A percentile compares a stretch with the other conserved stretches of the same genome.
Conservation (phyloP, 2,888 invertebrate genomes). For the Pandemis heparana region DNA sequence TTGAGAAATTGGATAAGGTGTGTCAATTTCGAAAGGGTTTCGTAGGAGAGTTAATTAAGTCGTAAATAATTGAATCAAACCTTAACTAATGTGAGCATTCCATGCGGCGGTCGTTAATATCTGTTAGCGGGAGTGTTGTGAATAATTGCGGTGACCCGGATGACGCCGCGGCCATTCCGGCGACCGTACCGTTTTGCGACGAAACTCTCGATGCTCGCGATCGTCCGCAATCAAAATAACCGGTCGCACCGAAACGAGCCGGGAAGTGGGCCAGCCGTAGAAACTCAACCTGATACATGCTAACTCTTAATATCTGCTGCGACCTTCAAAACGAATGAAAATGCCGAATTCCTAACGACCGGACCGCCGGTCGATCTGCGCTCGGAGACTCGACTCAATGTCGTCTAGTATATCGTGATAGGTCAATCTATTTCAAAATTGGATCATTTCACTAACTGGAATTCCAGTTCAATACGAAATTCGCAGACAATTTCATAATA, state of each 20-base stretch:
- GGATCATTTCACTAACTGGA: constrained; percentile 11
- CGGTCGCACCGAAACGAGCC: constrained; percentile 65
- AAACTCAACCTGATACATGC: constrained; percentile 66
- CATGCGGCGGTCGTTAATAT: constrained; percentile 32
- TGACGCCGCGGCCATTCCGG: constrained; percentile 48
- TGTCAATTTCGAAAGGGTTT: constrained; percentile 38
- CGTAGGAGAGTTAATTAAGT: constrained; percentile 14
- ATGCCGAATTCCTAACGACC: constrained; percentile 34
- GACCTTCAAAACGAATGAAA: constrained; percentile 64
- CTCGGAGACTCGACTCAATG: constrained; percentile 18
- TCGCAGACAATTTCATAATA: background rate
- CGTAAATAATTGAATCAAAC: constrained; percentile 27
- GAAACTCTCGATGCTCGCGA: constrained; percentile 63
- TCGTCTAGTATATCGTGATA: constrained; percentile 27
- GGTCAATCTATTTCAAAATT: constrained; percentile 30
- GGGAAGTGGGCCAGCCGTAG: constrained; percentile 74
- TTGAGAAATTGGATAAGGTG: constrained; percentile 37
- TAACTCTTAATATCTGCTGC: constrained; percentile 52
- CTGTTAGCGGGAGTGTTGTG: constrained; percentile 45
- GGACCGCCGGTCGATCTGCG: constrained; percentile 8
- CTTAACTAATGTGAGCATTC: constrained; percentile 34
- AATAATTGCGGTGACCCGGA: constrained; percentile 73
- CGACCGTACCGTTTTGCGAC: constrained; percentile 61
- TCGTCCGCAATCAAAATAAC: constrained; percentile 67
- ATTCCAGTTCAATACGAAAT: constrained; percentile 8